Percentiles rank a stretch among this genome's conserved stretches.
These are phyloP conservation scores for Eulithis testata DNA, from an alignment of 2,888 invertebrate species.

Conservation along the genomic window DNA sequence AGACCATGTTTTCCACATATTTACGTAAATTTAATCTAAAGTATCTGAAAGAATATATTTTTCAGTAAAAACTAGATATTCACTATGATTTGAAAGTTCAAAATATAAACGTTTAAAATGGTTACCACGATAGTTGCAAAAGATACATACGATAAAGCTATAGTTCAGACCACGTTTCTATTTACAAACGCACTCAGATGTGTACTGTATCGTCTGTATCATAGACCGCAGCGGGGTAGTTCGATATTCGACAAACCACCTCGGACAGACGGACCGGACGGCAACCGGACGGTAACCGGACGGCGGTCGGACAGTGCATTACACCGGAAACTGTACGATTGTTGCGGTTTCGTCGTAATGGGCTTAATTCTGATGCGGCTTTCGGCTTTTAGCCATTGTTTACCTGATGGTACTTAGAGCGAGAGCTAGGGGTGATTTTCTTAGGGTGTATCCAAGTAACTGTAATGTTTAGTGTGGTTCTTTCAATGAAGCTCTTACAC, in stretches of 20 bases:
- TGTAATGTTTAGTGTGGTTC: too few relatives aligned
- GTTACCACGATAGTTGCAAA: conserved; percentile 1
- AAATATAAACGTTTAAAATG: too few relatives aligned
- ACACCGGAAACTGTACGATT: conserved; percentile 69
- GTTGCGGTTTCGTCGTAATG: conserved; percentile 75
- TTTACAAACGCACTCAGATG: background rate
- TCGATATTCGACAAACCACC: conserved; percentile 38
- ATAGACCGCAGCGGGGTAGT: conserved; percentile 14
- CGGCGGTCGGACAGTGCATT: conserved; percentile 60
- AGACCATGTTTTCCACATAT: too few relatives aligned
- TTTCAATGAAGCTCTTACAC: too few relatives aligned
- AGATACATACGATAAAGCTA: too few relatives aligned
- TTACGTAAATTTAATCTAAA: too few relatives aligned
- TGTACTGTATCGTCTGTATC: conserved; percentile 12
- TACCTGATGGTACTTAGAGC: conserved; percentile 57
- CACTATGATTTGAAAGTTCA: too few relatives aligned
- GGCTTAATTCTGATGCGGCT: conserved; percentile 81
- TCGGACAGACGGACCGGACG: conserved; percentile 15
- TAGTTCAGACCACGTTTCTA: background rate
- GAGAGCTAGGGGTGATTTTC: conserved; percentile 1
- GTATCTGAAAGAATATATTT: too few relatives aligned
- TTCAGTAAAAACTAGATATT: too few relatives aligned
- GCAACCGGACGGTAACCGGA: conserved; percentile 15
- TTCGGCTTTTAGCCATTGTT: conserved; percentile 81
- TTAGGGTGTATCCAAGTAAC: background rate